Percentiles rank a stretch among this genome's conserved stretches.
Conservation (phyloP, 2,113 vertebrate genomes). For the Chlamydotis undulata region DNA sequence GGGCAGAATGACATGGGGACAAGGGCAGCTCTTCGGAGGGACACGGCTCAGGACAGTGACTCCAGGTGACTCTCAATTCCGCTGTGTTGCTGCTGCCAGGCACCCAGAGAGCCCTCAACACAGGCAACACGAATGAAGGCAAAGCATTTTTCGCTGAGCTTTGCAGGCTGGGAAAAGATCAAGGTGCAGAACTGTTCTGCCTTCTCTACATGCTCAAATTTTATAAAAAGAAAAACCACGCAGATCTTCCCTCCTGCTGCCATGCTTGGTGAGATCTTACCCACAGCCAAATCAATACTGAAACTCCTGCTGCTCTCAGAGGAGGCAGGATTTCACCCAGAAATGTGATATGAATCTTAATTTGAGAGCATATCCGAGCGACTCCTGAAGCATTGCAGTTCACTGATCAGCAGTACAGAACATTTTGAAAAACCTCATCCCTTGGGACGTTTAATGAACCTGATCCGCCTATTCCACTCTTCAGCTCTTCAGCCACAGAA, state of each 20-base stretch:
- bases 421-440: not conserved
- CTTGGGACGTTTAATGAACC: not conserved
- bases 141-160: not conserved
- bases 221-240: not conserved
- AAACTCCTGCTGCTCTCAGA: not conserved
- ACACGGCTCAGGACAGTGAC: accelerated
- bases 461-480: not conserved
- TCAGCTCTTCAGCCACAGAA: not conserved
- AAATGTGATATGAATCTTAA: not conserved
- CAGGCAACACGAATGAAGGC: accelerated
- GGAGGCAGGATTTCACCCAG: not conserved
- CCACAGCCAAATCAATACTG: not conserved
- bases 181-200: not conserved
- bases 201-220: not conserved
- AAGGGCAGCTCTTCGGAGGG: not conserved
- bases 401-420: not conserved
- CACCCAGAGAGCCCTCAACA: not conserved
- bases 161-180: not conserved
- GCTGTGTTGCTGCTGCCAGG: not conserved
- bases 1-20: accelerated
- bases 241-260: not conserved
- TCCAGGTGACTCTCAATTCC: not conserved
- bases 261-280: not conserved
- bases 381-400: not conserved
- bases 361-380: not conserved